Percentiles rank a stretch among this genome's conserved stretches.
Evolutionary conservation across 1,140 invertebrate genomes (phyloP).

Genomic region (Phocides pigmalion): DNA sequence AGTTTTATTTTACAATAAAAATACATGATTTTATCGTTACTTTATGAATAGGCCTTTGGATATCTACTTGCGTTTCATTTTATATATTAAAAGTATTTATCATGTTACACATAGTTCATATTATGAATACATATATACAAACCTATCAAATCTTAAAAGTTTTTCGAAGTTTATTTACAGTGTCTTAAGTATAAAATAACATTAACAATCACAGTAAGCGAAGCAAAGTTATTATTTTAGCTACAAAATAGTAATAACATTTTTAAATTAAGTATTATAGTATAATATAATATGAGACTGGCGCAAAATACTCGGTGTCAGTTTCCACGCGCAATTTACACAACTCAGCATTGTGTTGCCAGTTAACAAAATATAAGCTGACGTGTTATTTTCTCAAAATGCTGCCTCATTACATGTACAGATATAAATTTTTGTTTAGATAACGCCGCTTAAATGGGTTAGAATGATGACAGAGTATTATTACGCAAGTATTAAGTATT

Average conservation of each 20-base stretch:
- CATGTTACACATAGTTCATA: neutral
- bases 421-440: slow-evolving; percentile 2
- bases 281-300: too few relatives aligned
- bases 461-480: too few relatives aligned
- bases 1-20: slow-evolving; percentile 21
- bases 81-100: neutral
- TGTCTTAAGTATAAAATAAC: neutral
- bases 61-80: slow-evolving; percentile 40
- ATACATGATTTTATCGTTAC: slow-evolving; percentile 24
- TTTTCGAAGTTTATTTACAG: neutral
- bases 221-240: too few relatives aligned
- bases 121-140: too few relatives aligned
- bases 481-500: neutral
- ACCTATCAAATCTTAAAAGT: too few relatives aligned
- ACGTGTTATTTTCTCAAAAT: neutral
- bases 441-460: neutral
- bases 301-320: neutral
- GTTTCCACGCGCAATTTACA: slow-evolving; percentile 6
- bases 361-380: slow-evolving; percentile 1
- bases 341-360: neutral
- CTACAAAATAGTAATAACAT: too few relatives aligned
- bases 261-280: too few relatives aligned
- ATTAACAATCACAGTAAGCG: too few relatives aligned
- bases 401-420: neutral
- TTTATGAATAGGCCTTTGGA: slow-evolving; percentile 45